Evolutionary conservation across 2,797 vertebrate genomes (phyloP), one percentile per base, ranked within the genome.

Genomic region (Sebastes cheni): DNA sequence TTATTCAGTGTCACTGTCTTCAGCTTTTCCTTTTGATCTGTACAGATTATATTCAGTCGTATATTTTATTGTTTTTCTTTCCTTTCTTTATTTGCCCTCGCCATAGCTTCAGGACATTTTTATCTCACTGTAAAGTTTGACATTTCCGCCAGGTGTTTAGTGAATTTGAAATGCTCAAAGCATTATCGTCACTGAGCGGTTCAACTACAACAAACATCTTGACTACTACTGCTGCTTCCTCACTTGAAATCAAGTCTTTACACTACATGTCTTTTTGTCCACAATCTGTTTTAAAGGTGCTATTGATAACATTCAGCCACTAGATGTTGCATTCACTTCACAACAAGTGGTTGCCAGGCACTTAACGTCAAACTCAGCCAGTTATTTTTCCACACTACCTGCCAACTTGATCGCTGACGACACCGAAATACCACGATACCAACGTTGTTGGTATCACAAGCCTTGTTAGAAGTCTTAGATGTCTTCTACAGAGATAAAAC

Each of bases 11-110:
- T 90, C 93, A 91, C 93, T 88, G 90, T 94, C 80, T 66, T 80
- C 72, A 23, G 14, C 56, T 67, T 71, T 32, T 65, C 29, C 39
- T 61, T 75, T 86, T 81, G 50, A 82, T 56, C 66, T 93, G 93
- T 94, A 95, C 94, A 95, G 92, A 90, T 93, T 90, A 92, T 93
- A 92, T 92, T 84, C 91, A 86, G 83, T 89, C 69, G 8, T 89
- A 77, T 92, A 85, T 93, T 94, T 91, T 92, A 88, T 88, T 91
- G 81, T 83, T 77, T 59, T 32, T 66, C 27, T 68, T 56, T 61
- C n/a, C 69, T 54, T 42, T 79, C 9, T 71, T 79, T 60, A 76
- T 82, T 68, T 54, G 55, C 88, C 86, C 90, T 87, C 66, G 66
- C 76, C 79, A 34, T 66, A 88, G 75, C 75, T 86, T 82, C 46